phyloP scores from a whole-genome alignment of 2,113 vertebrate species.

The Crotalus tigris region DNA sequence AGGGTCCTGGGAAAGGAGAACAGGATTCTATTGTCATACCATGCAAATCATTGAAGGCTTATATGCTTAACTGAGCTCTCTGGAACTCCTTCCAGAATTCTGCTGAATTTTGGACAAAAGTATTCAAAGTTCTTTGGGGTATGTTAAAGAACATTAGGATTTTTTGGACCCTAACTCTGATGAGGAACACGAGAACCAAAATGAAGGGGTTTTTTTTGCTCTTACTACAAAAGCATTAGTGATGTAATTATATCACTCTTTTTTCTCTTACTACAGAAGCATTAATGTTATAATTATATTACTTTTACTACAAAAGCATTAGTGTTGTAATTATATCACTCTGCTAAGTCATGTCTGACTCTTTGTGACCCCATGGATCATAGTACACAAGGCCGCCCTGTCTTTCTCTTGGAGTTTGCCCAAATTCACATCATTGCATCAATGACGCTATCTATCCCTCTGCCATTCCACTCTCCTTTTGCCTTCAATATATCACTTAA shows the following conservation, averaged over 20 bases:
- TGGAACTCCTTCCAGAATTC: background rate
- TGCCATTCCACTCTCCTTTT: background rate
- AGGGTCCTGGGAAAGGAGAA: background rate
- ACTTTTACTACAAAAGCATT: too few species aligned
- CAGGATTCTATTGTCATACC: background rate
- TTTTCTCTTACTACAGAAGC: background rate
- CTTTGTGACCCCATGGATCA: background rate
- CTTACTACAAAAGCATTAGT: background rate
- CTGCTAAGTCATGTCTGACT: background rate
- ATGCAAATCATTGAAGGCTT: background rate
- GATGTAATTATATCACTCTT: background rate
- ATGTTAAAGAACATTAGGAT: background rate
- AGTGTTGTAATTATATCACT: too few species aligned
- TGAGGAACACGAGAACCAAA: background rate
- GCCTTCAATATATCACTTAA: background rate
- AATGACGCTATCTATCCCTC: background rate
- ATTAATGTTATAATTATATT: too few species aligned
- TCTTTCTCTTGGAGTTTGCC: background rate
- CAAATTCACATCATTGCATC: background rate
- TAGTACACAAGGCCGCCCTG: background rate
- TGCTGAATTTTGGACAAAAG: background rate
- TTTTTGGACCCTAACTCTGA: background rate
- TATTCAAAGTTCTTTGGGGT: background rate
- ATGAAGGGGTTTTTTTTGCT: background rate
- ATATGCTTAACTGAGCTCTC: background rate